phyloP scores from a whole-genome alignment of 37 sponge, comb jelly and placozoan genomes.

The Oscarella lobularis region DNA sequence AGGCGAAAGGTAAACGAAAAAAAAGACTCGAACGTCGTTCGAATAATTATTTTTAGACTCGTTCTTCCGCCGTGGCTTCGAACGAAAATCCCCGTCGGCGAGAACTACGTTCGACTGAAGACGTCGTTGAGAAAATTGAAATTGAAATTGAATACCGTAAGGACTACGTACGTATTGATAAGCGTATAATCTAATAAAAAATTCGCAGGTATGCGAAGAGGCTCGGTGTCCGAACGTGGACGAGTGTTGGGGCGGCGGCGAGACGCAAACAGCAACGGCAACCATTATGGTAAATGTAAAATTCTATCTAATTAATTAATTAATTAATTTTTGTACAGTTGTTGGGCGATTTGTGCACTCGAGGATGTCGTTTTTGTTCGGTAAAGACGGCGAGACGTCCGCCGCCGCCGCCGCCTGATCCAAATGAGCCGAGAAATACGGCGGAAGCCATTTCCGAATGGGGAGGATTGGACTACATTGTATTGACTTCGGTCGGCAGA shows the following conservation, averaged over 20 bases:
- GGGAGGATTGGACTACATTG: conserved; percentile 95
- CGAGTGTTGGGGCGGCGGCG: conserved; percentile 99
- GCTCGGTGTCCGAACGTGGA: conserved; percentile 98
- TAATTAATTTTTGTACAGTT: conserved; percentile 24
- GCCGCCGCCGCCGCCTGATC: conserved; percentile 91
- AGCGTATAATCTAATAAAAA: too few relatives aligned
- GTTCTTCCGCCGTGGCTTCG: conserved; percentile 85
- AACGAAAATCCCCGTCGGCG: conserved; percentile 71
- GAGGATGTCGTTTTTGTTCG: conserved; percentile 98
- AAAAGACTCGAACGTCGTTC: too few relatives aligned
- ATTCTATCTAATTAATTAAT: too few relatives aligned
- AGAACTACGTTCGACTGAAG: conserved; percentile 56
- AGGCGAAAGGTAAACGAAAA: conserved; percentile 51
- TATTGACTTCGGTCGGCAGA: conserved; percentile 97
- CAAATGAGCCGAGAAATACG: conserved; percentile 87
- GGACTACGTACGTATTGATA: too few relatives aligned
- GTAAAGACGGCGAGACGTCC: conserved; percentile 91
- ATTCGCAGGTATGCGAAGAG: conserved; percentile 87
- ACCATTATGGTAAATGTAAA: conserved; percentile 83
- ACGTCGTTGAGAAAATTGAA: conserved; percentile 58
- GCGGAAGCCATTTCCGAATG: conserved; percentile 68
- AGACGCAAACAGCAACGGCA: conserved; percentile 78
- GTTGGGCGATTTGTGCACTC: conserved; percentile 90
- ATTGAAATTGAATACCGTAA: conserved; percentile 74
- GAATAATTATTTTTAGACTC: conserved; percentile 6